Conservation (phyloP, 2,888 invertebrate genomes). For the Steinernema hermaphroditum region DNA sequence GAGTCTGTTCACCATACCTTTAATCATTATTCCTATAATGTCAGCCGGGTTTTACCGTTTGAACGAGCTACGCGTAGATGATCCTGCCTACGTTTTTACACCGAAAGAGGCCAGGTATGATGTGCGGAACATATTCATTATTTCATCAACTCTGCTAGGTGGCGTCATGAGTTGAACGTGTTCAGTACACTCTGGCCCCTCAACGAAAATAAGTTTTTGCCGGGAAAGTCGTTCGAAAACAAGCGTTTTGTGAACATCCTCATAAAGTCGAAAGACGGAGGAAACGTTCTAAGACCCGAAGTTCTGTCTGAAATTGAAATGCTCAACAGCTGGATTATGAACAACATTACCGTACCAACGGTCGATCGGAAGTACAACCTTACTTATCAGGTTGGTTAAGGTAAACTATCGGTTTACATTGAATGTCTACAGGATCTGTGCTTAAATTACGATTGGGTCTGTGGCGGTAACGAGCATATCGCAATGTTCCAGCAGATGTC, state of each 20-base stretch:
- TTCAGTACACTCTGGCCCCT: conserved; percentile 64
- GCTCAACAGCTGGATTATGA: conserved; percentile 60
- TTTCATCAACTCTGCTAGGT: conserved; percentile 47
- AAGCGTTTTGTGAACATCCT: conserved; percentile 63
- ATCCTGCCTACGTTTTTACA: conserved; percentile 64
- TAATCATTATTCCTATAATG: conserved; percentile 51
- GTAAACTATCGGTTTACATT: conserved; percentile 24
- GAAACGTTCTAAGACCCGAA: conserved; percentile 55
- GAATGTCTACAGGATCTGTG: conserved; percentile 48
- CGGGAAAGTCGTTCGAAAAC: conserved; percentile 65
- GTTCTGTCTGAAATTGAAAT: conserved; percentile 59
- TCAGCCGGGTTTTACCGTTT: conserved; percentile 58
- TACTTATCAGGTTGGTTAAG: conserved; percentile 59
- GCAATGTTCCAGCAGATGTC: conserved; percentile 57
- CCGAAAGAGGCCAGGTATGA: conserved; percentile 60
- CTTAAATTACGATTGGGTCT: conserved; percentile 56
- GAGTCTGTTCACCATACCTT: conserved; percentile 54
- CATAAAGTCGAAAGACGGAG: conserved; percentile 58
- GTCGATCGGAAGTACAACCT: conserved; percentile 57
- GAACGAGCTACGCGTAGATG: conserved; percentile 59
- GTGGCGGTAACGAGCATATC: conserved; percentile 64
- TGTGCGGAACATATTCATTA: not conserved
- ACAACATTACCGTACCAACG: conserved; percentile 59
- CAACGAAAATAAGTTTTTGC: conserved; percentile 63
- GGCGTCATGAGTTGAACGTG: conserved; percentile 59